Evolutionary conservation across 2,888 invertebrate species (phyloP).

Genomic region (Theretra japonica): DNA sequence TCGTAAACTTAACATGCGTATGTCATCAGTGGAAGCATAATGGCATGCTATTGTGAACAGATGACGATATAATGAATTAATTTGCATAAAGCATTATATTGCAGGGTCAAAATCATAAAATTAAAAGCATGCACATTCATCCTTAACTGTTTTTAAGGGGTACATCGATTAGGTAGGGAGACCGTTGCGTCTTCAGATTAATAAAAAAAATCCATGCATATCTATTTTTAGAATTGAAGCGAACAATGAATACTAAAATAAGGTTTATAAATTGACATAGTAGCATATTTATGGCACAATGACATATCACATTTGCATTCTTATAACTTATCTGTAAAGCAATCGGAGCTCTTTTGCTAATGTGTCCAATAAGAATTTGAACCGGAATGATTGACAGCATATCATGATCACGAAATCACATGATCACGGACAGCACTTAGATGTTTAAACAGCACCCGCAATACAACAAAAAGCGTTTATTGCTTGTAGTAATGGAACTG

Average conservation of each 20-base stretch:
- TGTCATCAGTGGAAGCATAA: background rate
- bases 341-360: background rate
- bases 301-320: background rate
- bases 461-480: conserved; percentile 1
- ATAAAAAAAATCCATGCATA: too few species aligned
- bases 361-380: conserved; percentile 14
- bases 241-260: too few species aligned
- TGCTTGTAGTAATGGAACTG: conserved; percentile 1
- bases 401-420: background rate
- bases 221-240: too few species aligned
- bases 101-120: too few species aligned
- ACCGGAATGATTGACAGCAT: conserved; percentile 2
- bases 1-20: conserved; percentile 10
- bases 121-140: too few species aligned
- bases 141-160: too few species aligned
- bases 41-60: background rate
- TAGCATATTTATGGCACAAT: background rate
- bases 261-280: background rate
- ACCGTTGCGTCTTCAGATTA: too few species aligned
- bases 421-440: background rate
- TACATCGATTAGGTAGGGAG: too few species aligned
- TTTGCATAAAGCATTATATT: too few species aligned
- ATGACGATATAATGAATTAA: background rate
- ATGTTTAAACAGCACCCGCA: background rate
- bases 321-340: background rate